phyloP scores from a whole-genome alignment of 1,140 invertebrate genomes.

The Drosophila arawakana region DNA sequence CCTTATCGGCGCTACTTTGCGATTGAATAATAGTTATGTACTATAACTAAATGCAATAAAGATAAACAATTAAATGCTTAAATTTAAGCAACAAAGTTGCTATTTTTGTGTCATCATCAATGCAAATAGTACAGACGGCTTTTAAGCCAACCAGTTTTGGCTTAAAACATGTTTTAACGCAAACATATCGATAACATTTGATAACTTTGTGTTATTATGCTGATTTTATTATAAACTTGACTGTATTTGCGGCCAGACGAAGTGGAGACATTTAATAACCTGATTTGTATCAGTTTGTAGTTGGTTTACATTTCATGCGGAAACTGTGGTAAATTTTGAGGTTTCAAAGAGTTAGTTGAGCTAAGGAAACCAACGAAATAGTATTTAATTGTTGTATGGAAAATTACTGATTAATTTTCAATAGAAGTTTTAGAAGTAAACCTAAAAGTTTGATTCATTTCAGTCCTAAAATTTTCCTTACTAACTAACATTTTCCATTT shows the following conservation, averaged over 20 bases:
- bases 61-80: too few species aligned
- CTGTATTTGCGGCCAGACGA: slow-evolving; percentile 3
- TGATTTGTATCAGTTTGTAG: background rate
- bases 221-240: background rate
- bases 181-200: slow-evolving; percentile 39
- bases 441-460: too few species aligned
- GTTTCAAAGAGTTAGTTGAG: too few species aligned
- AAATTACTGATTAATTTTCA: too few species aligned
- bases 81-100: too few species aligned
- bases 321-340: background rate
- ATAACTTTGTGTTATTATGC: slow-evolving; percentile 15
- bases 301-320: background rate
- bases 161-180: slow-evolving; percentile 41
- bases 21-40: too few species aligned
- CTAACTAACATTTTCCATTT: too few species aligned
- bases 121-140: slow-evolving; percentile 9
- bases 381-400: too few species aligned
- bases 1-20: background rate
- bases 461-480: too few species aligned
- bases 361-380: too few species aligned
- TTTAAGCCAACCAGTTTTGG: slow-evolving; percentile 59
- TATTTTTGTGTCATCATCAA: slow-evolving; percentile 1
- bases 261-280: slow-evolving; percentile 7
- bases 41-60: too few species aligned
- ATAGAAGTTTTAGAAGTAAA: too few species aligned